A percentile compares a stretch with the other conserved stretches of the same genome.
Conservation (phyloP, 2,797 vertebrate genomes). For the Pteropus rufus region DNA sequence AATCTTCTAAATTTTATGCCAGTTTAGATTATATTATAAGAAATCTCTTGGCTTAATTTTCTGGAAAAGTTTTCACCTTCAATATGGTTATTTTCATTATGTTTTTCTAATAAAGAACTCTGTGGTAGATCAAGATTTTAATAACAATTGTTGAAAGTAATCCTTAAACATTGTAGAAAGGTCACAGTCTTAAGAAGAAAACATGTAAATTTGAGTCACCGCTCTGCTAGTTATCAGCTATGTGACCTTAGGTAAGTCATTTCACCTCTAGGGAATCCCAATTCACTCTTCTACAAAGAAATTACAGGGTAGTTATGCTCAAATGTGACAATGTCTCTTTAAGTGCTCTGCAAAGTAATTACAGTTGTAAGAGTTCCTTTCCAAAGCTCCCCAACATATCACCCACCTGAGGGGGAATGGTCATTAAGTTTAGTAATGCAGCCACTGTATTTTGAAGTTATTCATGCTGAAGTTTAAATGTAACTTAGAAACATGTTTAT, state of each 20-base stretch:
- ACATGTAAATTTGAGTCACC: not conserved
- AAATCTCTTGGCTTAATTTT: conserved; percentile 27
- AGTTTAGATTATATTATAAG: not conserved
- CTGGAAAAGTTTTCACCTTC: conserved; percentile 11
- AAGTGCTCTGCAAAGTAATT: not conserved
- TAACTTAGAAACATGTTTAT: not conserved
- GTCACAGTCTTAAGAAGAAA: not conserved
- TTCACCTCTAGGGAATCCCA: not conserved
- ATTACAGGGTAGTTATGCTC: not conserved
- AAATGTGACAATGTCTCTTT: not conserved
- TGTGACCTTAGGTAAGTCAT: not conserved
- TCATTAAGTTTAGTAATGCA: not conserved
- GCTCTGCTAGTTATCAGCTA: not conserved
- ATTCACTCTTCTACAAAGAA: not conserved
- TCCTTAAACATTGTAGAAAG: not conserved
- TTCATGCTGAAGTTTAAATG: not conserved
- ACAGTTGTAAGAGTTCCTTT: not conserved
- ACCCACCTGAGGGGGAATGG: not conserved
- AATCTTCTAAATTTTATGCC: not conserved
- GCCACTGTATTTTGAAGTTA: not conserved
- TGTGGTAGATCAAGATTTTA: not conserved
- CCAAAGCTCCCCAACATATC: not conserved
- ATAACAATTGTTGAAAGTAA: conserved; percentile 40
- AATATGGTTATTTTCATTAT: not conserved
- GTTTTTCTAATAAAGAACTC: not conserved